Percentiles rank a stretch among this genome's conserved stretches.
These are phyloP conservation scores for Pardosa pseudoannulata DNA, from an alignment of 2,888 invertebrate genomes.

Conservation along the genomic window DNA sequence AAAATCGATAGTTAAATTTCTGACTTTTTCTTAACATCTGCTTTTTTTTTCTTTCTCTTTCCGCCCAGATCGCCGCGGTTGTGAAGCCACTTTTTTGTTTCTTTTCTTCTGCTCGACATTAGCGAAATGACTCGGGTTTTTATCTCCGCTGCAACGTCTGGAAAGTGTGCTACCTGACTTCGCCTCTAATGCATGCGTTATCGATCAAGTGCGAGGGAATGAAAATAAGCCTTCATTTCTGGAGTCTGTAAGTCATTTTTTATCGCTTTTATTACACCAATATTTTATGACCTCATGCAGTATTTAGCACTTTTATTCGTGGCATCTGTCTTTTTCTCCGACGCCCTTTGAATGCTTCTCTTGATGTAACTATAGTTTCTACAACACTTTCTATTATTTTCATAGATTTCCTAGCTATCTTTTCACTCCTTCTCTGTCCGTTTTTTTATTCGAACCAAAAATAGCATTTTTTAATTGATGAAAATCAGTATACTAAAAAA, in stretches of 20 bases:
- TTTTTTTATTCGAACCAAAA: too few species aligned
- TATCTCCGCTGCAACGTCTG: background rate
- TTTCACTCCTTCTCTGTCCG: too few species aligned
- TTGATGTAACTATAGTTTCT: too few species aligned
- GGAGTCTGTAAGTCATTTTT: background rate
- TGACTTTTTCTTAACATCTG: background rate
- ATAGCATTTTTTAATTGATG: too few species aligned
- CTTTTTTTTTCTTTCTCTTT: background rate
- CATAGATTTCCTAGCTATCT: too few species aligned
- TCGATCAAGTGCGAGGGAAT: background rate
- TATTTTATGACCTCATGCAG: too few species aligned
- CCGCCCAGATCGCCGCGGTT: background rate
- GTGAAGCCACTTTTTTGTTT: background rate
- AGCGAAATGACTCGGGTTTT: background rate
- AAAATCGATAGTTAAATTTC: background rate
- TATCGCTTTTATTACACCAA: background rate
- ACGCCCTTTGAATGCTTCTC: too few species aligned
- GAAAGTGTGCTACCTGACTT: constrained; percentile 1
- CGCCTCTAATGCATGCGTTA: background rate
- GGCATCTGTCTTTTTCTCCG: too few species aligned
- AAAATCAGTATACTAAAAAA: too few species aligned
- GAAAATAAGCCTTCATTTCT: background rate
- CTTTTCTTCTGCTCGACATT: background rate
- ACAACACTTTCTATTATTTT: too few species aligned
- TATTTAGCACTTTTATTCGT: too few species aligned